Percentiles rank a stretch among this genome's conserved stretches.
These are phyloP conservation scores for Arnoldichthys spilopterus DNA, from an alignment of 2,797 vertebrate genomes.

Conservation along the genomic window DNA sequence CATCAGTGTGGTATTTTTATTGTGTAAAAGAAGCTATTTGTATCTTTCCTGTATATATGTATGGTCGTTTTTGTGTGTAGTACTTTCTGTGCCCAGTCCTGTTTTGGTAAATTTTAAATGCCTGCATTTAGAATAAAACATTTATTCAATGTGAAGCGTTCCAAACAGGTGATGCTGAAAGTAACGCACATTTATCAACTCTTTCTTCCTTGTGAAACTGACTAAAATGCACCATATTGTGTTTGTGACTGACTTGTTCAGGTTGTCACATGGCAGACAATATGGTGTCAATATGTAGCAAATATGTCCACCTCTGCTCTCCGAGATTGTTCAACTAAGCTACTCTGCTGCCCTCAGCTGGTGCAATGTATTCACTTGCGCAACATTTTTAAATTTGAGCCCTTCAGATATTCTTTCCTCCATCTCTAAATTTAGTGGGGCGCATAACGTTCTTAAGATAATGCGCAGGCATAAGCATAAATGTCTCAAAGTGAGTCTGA, in stretches of 20 bases:
- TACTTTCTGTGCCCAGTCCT: conserved; percentile 30
- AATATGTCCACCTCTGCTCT: not conserved
- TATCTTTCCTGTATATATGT: conserved; percentile 41
- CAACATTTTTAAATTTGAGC: not conserved
- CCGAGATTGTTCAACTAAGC: conserved; percentile 24
- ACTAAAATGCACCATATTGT: not conserved
- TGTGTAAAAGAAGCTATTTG: conserved; percentile 30
- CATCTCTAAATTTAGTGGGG: not conserved
- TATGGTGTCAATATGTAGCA: not conserved
- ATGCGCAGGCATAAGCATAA: not conserved
- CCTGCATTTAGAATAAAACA: conserved; percentile 26
- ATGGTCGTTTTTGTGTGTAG: conserved; percentile 44
- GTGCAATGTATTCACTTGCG: not conserved
- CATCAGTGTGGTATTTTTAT: conserved; percentile 27
- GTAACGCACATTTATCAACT: not conserved
- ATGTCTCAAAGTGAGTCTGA: not conserved
- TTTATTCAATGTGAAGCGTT: conserved; percentile 16
- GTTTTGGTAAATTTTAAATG: conserved; percentile 21
- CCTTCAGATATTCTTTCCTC: not conserved
- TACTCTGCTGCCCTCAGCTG: conserved; percentile 48
- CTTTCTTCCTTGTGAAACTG: not conserved
- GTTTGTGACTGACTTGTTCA: not conserved
- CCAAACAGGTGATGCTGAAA: not conserved
- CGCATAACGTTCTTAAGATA: no score
- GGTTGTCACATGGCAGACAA: not conserved